phyloP scores from a whole-genome alignment of 1,140 invertebrate species.

The Brachionus rubens region DNA sequence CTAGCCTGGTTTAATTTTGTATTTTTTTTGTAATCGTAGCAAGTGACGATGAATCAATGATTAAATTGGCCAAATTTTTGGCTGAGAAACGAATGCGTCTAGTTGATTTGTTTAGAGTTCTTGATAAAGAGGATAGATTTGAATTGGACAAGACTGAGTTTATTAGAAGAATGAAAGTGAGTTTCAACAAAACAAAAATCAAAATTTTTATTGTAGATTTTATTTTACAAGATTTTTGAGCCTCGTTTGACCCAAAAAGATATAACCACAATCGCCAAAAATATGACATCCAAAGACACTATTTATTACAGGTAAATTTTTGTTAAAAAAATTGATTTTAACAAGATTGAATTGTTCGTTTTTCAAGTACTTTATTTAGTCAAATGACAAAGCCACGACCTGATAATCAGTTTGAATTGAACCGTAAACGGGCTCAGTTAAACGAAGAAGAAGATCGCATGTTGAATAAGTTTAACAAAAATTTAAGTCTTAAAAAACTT shows the following conservation, averaged over 20 bases:
- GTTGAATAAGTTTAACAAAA: slow-evolving; percentile 24
- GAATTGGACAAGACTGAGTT: slow-evolving; percentile 40
- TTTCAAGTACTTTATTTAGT: slow-evolving; percentile 14
- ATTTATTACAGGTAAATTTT: slow-evolving; percentile 37
- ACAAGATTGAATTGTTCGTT: background rate
- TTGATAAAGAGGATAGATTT: slow-evolving; percentile 18
- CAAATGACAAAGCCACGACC: slow-evolving; percentile 35
- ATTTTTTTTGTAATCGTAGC: background rate
- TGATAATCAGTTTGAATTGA: slow-evolving; percentile 30
- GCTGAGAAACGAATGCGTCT: slow-evolving; percentile 33
- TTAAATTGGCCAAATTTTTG: slow-evolving; percentile 30
- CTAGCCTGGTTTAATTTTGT: background rate
- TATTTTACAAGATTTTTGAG: slow-evolving; percentile 24
- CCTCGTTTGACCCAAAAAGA: slow-evolving; percentile 40
- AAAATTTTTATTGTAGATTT: background rate
- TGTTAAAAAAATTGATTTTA: background rate
- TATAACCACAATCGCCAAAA: slow-evolving; percentile 18
- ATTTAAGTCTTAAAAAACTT: slow-evolving; percentile 8
- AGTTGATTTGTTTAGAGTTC: slow-evolving; percentile 17
- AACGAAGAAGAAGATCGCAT: slow-evolving; percentile 36
- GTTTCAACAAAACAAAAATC: background rate
- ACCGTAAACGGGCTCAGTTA: slow-evolving; percentile 17
- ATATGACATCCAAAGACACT: slow-evolving; percentile 10
- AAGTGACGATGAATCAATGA: slow-evolving; percentile 43
- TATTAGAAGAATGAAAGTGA: slow-evolving; percentile 29